These are phyloP conservation scores for Ellobius talpinus DNA, from an alignment of 2,113 vertebrate genomes.

Conservation along the genomic window DNA sequence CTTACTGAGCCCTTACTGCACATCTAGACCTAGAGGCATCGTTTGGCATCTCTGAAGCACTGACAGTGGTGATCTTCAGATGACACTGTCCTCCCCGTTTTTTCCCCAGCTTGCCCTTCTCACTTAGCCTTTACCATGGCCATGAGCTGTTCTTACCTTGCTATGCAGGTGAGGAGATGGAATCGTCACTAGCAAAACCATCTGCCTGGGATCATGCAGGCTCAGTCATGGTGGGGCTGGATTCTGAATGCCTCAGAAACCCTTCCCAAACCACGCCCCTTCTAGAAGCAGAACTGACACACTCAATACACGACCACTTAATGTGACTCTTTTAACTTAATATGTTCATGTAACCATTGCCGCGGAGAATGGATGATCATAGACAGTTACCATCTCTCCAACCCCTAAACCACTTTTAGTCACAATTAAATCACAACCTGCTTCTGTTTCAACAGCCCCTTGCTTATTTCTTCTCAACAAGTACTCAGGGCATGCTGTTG, in stretches of 20 bases:
- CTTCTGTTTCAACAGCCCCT: not conserved
- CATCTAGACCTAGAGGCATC: not conserved
- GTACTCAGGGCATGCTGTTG: not conserved
- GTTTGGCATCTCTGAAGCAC: not conserved
- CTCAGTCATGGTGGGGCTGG: not conserved
- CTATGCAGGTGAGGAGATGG: constrained; percentile 6
- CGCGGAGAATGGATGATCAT: not conserved
- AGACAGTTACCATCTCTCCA: not conserved
- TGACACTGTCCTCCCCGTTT: not conserved
- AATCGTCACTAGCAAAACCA: not conserved
- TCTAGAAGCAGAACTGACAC: not conserved
- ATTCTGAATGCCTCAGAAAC: not conserved
- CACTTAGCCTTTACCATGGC: not conserved
- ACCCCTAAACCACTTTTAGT: not conserved
- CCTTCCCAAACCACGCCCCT: not conserved
- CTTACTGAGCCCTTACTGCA: not conserved
- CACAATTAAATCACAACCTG: constrained; percentile 38
- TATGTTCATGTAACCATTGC: not conserved
- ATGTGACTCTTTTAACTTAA: not conserved
- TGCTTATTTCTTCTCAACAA: not conserved
- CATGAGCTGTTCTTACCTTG: not conserved
- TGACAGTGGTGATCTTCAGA: not conserved
- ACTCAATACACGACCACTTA: not conserved
- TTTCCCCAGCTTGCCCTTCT: not conserved
- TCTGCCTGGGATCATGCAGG: not conserved